phyloP scores from a whole-genome alignment of 1,140 invertebrate genomes.

The Panulirus ornatus region DNA sequence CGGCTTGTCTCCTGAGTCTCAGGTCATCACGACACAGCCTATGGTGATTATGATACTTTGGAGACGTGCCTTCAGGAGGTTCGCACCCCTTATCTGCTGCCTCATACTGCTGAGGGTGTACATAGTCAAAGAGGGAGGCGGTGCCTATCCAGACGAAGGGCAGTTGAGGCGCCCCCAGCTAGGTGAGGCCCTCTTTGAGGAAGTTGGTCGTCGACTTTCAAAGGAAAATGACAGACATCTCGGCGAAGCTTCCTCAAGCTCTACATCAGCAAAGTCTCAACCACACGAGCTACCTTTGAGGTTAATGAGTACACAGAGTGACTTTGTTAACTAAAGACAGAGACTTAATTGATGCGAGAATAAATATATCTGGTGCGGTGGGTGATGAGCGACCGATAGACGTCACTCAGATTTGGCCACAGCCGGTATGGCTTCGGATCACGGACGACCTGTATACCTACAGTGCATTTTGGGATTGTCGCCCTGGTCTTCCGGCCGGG shows the following conservation, averaged over 20 bases:
- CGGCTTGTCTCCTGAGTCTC: too few relatives aligned
- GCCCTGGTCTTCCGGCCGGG: conserved; percentile 12
- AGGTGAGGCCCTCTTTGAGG: not conserved
- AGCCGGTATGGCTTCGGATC: conserved; percentile 64
- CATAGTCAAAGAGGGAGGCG: not conserved
- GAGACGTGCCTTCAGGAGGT: not conserved
- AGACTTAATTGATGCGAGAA: not conserved
- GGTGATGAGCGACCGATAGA: not conserved
- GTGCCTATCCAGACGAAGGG: not conserved
- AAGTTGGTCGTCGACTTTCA: not conserved
- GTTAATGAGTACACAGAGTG: not conserved
- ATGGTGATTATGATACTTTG: not conserved
- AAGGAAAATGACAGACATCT: not conserved
- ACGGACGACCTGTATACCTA: conserved; percentile 66
- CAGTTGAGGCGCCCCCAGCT: not conserved
- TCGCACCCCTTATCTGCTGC: not conserved
- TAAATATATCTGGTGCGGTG: not conserved
- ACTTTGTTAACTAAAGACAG: not conserved
- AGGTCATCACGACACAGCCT: too few relatives aligned
- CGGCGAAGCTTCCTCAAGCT: too few relatives aligned
- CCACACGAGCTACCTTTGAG: not conserved
- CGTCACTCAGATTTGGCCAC: not conserved
- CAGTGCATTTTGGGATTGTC: conserved; percentile 68
- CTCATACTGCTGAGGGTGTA: not conserved
- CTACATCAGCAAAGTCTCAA: not conserved